phyloP scores from a whole-genome alignment of 2,888 invertebrate species.

The Disparrhopalites patrizii region DNA sequence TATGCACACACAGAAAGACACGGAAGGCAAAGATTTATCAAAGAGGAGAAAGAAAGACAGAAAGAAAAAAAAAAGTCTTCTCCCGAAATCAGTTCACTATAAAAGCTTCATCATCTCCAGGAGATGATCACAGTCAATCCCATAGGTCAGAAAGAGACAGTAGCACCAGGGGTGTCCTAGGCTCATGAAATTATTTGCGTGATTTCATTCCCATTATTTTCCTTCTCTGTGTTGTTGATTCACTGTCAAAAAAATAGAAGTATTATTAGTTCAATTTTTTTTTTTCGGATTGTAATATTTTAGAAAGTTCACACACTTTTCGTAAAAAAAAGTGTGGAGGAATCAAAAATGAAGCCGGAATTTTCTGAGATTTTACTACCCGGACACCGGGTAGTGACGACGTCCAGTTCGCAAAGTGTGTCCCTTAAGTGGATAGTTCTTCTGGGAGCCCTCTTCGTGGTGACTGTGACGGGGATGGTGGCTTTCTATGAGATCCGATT shows the following conservation, averaged over 20 bases:
- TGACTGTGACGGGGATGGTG: slow-evolving; percentile 34
- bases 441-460: slow-evolving; percentile 33
- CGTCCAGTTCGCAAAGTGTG: background rate
- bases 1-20: slow-evolving; percentile 4
- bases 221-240: background rate
- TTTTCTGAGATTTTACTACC: slow-evolving; percentile 45
- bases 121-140: slow-evolving; percentile 17
- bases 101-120: slow-evolving; percentile 8
- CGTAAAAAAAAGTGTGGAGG: background rate
- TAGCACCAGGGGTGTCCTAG: too few relatives aligned
- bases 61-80: slow-evolving; percentile 12
- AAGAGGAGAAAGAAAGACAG: slow-evolving; percentile 15
- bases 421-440: slow-evolving; percentile 38
- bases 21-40: slow-evolving; percentile 6
- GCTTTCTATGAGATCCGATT: slow-evolving; percentile 41
- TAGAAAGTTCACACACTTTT: background rate
- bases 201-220: background rate
- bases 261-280: background rate
- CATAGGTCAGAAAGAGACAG: background rate
- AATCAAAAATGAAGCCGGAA: slow-evolving; percentile 40
- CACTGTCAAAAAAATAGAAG: background rate
- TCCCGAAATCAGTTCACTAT: slow-evolving; percentile 22
- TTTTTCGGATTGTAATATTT: background rate
- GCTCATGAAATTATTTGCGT: background rate
- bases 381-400: slow-evolving; percentile 25